Evolutionary conservation across 2,797 vertebrate genomes (phyloP).

Genomic region (Morelia viridis): DNA sequence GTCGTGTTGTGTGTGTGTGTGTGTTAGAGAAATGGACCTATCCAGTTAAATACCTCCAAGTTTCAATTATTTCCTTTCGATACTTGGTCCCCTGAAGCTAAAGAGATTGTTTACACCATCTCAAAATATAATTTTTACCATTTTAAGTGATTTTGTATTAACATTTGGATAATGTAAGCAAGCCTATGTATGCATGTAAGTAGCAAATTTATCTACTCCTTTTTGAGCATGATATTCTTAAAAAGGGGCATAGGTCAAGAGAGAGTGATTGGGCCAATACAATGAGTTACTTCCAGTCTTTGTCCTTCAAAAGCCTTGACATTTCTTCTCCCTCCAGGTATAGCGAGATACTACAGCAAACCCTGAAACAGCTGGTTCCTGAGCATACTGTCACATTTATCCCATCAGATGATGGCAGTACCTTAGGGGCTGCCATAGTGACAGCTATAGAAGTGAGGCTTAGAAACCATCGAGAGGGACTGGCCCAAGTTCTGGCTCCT

Average conservation of each 20-base stretch:
- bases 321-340: constrained; percentile 64
- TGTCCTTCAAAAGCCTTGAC: background rate
- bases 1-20: background rate
- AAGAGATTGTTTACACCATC: background rate
- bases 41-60: background rate
- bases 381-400: constrained; percentile 72
- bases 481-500: constrained; percentile 64
- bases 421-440: constrained; percentile 81
- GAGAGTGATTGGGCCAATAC: background rate
- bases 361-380: constrained; percentile 70
- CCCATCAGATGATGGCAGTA: constrained; percentile 76
- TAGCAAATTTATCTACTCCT: background rate
- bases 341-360: constrained; percentile 50
- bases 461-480: constrained; percentile 31
- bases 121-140: background rate
- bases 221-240: background rate
- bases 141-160: background rate
- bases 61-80: background rate
- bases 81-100: background rate
- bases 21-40: background rate
- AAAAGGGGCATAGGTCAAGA: background rate
- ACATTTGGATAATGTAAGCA: background rate
- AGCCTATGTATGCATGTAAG: background rate
- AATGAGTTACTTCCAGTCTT: background rate
- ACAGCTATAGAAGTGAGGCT: constrained; percentile 78